Conservation (phyloP, 2,113 vertebrate genomes). For the Hemicordylus capensis region DNA sequence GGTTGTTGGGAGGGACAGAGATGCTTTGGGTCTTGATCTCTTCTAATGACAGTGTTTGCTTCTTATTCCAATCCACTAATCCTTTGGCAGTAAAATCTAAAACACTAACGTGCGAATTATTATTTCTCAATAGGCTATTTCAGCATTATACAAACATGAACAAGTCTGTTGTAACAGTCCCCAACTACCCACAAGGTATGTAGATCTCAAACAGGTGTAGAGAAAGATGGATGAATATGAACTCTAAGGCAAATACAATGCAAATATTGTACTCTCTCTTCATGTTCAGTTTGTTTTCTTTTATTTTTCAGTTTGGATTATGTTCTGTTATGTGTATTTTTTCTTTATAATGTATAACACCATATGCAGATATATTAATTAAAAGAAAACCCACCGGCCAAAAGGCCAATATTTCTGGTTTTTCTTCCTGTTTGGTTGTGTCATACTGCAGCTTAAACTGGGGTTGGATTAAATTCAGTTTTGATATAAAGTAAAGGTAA, state of each 20-base stretch:
- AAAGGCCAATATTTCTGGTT: conserved; percentile 51
- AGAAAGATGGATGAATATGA: conserved; percentile 60
- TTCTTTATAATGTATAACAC: conserved; percentile 54
- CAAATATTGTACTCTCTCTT: conserved; percentile 62
- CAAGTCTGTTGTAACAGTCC: conserved; percentile 7
- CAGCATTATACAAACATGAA: conserved; percentile 34
- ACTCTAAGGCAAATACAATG: conserved; percentile 71
- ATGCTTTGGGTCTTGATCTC: background rate
- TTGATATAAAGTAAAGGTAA: background rate
- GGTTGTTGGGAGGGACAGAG: background rate
- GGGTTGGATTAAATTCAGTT: background rate
- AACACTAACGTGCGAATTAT: too few species aligned
- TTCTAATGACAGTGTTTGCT: background rate
- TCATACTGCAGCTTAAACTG: conserved; percentile 30
- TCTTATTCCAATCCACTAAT: background rate
- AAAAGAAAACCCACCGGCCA: conserved; percentile 48
- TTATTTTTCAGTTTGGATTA: conserved; percentile 45
- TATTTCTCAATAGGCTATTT: conserved; percentile 4
- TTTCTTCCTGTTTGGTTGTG: conserved; percentile 51
- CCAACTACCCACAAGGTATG: conserved; percentile 6
- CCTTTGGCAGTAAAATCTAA: too few species aligned
- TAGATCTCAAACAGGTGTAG: conserved; percentile 66
- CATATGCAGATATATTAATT: conserved; percentile 32
- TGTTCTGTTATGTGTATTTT: conserved; percentile 57
- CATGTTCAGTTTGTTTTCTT: conserved; percentile 45